Conservation (phyloP, 2,797 vertebrate species). For the Coregonus suidteri region DNA sequence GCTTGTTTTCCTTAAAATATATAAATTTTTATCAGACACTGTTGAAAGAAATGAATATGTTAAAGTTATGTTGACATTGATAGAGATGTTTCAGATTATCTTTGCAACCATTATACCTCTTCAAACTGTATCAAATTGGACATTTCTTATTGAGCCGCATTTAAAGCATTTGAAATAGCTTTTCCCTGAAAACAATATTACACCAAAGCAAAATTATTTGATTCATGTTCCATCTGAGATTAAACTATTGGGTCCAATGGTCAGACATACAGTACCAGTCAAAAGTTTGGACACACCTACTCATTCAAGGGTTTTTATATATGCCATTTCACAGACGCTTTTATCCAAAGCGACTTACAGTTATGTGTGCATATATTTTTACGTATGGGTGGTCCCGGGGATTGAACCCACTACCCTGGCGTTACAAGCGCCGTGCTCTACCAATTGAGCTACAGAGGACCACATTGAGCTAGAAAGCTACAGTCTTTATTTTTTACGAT, state of each 20-base stretch:
- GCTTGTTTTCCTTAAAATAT: constrained; percentile 22
- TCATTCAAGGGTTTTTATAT: too few relatives aligned
- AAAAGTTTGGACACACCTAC: too few relatives aligned
- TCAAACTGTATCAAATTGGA: constrained; percentile 20
- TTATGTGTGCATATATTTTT: too few relatives aligned
- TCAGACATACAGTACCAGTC: constrained; percentile 9
- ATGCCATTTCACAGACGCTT: too few relatives aligned
- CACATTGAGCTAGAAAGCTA: too few relatives aligned
- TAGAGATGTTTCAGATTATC: constrained; percentile 31
- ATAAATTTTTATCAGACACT: constrained; percentile 19
- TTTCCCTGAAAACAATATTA: constrained; percentile 36
- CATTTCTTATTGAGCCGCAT: constrained; percentile 23
- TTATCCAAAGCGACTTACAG: too few relatives aligned
- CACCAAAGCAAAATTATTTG: not conserved
- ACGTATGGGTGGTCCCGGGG: too few relatives aligned
- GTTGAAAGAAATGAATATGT: constrained; percentile 11
- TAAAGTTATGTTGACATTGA: constrained; percentile 3
- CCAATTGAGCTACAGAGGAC: too few relatives aligned
- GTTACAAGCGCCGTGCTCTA: too few relatives aligned
- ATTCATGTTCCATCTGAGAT: constrained; percentile 15
- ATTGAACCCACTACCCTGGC: too few relatives aligned
- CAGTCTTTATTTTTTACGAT: too few relatives aligned
- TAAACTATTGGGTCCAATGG: constrained; percentile 24
- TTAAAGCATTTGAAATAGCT: constrained; percentile 26
- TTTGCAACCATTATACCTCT: constrained; percentile 20